Evolutionary conservation across 1,140 invertebrate species (phyloP).

Genomic region (Orchesella cincta): DNA sequence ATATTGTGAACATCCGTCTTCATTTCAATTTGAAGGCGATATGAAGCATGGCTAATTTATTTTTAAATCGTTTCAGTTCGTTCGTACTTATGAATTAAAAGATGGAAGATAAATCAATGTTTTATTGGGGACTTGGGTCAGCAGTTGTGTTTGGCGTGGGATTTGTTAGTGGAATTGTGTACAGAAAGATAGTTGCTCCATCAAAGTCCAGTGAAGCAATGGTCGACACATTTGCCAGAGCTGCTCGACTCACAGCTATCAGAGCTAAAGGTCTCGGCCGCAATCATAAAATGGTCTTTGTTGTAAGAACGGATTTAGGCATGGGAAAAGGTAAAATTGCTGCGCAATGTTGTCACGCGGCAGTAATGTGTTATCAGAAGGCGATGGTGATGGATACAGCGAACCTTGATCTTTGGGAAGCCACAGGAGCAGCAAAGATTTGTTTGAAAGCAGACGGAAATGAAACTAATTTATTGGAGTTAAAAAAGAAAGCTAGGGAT

Average conservation of each 20-base stretch:
- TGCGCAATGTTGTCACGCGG: slow-evolving; percentile 77
- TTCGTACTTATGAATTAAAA: too few species aligned
- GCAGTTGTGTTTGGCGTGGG: slow-evolving; percentile 51
- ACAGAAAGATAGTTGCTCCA: slow-evolving; percentile 31
- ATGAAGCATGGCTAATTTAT: too few species aligned
- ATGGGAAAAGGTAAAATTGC: slow-evolving; percentile 95
- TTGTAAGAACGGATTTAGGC: slow-evolving; percentile 84
- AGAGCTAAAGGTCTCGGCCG: slow-evolving; percentile 37
- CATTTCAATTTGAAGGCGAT: too few species aligned
- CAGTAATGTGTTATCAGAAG: slow-evolving; percentile 75
- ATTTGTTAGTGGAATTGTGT: slow-evolving; percentile 51
- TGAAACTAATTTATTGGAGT: slow-evolving; percentile 66
- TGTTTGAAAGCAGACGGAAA: slow-evolving; percentile 55
- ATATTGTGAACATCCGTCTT: too few species aligned
- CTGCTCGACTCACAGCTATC: slow-evolving; percentile 32
- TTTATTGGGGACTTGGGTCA: slow-evolving; percentile 7
- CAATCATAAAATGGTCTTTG: slow-evolving; percentile 74
- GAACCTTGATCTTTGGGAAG: slow-evolving; percentile 72
- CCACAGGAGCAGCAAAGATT: slow-evolving; percentile 62
- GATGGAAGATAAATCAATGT: background rate
- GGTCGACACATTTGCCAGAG: slow-evolving; percentile 27
- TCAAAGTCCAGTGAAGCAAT: background rate
- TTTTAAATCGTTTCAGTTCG: too few species aligned
- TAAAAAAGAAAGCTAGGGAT: slow-evolving; percentile 68
- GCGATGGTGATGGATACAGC: slow-evolving; percentile 64